phyloP scores from a whole-genome alignment of 2,797 vertebrate genomes.

The Nannoperca obscura region DNA sequence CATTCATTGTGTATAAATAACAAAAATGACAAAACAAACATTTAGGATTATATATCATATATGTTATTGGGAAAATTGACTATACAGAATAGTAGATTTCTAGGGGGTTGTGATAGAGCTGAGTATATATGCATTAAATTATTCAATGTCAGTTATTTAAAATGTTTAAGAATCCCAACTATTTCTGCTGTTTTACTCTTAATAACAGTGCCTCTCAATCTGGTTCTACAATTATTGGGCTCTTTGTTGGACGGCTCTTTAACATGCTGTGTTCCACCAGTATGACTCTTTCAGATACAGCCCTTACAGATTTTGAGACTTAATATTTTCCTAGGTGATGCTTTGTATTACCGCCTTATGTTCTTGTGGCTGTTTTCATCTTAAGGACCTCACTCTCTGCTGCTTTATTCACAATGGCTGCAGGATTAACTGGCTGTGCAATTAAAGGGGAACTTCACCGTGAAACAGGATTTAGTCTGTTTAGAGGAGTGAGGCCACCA shows the following conservation, averaged over 20 bases:
- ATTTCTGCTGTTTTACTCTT: conserved; percentile 25
- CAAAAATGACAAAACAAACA: neutral
- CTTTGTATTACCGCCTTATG: conserved; percentile 11
- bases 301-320: conserved; percentile 5
- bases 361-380: conserved; percentile 38
- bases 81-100: neutral
- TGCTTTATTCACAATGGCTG: conserved; percentile 57
- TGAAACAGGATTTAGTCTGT: conserved; percentile 55
- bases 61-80: neutral
- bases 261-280: neutral
- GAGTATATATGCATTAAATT: conserved; percentile 32
- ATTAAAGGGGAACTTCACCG: conserved; percentile 62
- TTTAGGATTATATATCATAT: neutral
- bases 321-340: neutral
- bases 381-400: conserved; percentile 33
- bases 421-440: conserved; percentile 57
- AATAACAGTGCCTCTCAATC: conserved; percentile 31
- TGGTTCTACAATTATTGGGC: neutral
- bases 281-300: neutral
- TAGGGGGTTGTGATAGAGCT: neutral
- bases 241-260: conserved; percentile 7
- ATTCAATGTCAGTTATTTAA: conserved; percentile 31
- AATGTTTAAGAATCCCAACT: conserved; percentile 37
- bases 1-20: neutral
- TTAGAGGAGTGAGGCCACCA: conserved; percentile 27